Base-by-base conservation (phyloP, 2,113 vertebrate genomes). In the Alethe diademata region DNA sequence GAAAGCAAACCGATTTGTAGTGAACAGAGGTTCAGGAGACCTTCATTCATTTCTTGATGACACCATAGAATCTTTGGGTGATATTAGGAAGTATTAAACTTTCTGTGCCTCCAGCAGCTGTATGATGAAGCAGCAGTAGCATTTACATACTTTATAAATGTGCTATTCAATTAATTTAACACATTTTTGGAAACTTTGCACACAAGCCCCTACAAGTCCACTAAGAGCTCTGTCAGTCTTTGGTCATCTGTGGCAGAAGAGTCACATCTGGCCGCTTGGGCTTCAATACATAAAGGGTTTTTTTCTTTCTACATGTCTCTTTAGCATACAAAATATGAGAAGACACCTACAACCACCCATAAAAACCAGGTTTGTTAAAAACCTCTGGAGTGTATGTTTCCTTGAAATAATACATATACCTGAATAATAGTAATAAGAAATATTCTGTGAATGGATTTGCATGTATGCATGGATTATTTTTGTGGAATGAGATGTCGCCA, bases 1-100 rank as follows among this genome's bases (percentile, higher is more conserved):
- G 65, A 92, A 94, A 94, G 75, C 61, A 78, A 86, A 86, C 6
- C 7, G 3, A 26, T 72, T 94, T 79, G 33, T 48, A 89, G 40
- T 69, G 81, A 82, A 56, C 35, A 43, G 25, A 61, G 35, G 28
- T 65, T 66, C 47, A 56, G 36, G 56, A 94, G 22, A 73, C 17
- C 28, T 78, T 80, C 3, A 53, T 78, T 88, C 40, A 71, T 12
- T 78, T 78, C 82, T 80, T 88, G 74, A 48, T 5, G 0, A 5
- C 29, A 57, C 16, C 18, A 48, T 18, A 14, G 57, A 75, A 1
- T 62, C 23, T 80, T 89, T 74, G 58, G 31, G 19, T 71, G 51
- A 71, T 40, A 70, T 48, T n/a, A 58, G 8, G 56, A 65, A 73
- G 19, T 28, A 58, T 70, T 57, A 73, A 58, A 83, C 9, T 83